These are phyloP conservation scores for Nannoperca australis DNA, from an alignment of 2,797 vertebrate species.

Conservation along the genomic window DNA sequence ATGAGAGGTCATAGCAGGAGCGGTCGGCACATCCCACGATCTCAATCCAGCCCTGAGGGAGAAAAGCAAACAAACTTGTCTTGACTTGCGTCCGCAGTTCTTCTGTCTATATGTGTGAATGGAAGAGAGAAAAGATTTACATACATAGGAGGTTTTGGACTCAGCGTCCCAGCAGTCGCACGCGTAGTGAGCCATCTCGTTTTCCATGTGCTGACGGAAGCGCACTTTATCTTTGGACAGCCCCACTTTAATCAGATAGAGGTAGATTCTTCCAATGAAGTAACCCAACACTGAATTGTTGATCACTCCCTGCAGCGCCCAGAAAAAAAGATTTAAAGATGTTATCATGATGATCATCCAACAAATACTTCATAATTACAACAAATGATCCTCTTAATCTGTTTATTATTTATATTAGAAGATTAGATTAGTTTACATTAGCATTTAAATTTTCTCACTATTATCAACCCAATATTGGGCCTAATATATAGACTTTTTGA, in stretches of 20 bases:
- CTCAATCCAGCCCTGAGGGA: slow-evolving; percentile 93
- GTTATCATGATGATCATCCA: background rate
- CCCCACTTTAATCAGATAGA: slow-evolving; percentile 92
- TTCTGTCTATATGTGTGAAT: background rate
- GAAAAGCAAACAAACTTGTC: background rate
- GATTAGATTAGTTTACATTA: background rate
- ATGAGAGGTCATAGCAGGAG: slow-evolving; percentile 93
- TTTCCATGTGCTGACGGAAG: slow-evolving; percentile 97
- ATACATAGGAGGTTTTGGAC: slow-evolving; percentile 94
- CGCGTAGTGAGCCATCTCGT: slow-evolving; percentile 96
- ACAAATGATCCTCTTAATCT: too few species aligned
- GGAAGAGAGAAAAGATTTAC: slow-evolving; percentile 44
- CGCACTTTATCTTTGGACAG: slow-evolving; percentile 91
- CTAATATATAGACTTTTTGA: background rate
- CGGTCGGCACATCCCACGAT: slow-evolving; percentile 95
- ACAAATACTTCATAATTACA: too few species aligned
- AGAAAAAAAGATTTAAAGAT: background rate
- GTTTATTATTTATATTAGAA: background rate
- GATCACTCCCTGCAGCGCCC: slow-evolving; percentile 88
- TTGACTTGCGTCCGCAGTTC: background rate
- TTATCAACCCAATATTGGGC: background rate
- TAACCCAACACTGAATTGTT: slow-evolving; percentile 95
- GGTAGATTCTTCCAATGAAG: slow-evolving; percentile 95
- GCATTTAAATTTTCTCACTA: background rate
- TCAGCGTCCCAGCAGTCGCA: slow-evolving; percentile 97